These are phyloP conservation scores for Bombus breviceps DNA, from an alignment of 1,140 invertebrate species.

Conservation along the genomic window DNA sequence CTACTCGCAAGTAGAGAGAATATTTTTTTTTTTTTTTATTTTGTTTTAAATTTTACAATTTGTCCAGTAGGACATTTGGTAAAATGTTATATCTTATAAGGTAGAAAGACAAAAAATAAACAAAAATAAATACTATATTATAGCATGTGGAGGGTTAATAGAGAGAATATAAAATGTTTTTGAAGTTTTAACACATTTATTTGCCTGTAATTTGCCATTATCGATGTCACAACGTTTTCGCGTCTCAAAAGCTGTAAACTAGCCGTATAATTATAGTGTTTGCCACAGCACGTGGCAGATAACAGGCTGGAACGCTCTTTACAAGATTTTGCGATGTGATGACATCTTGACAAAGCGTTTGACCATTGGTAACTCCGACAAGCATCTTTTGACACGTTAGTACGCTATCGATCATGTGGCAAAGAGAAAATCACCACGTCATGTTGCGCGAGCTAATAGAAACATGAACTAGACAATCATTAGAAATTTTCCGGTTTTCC, in stretches of 20 bases:
- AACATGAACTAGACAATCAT: neutral
- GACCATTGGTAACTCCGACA: neutral
- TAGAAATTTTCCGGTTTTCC: too few species aligned
- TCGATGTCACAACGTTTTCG: neutral
- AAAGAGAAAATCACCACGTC: neutral
- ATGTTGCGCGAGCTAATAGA: neutral
- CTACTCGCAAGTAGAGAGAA: neutral
- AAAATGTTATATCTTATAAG: too few species aligned
- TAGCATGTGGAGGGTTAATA: too few species aligned
- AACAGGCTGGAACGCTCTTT: neutral
- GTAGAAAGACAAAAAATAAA: too few species aligned
- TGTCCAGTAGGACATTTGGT: too few species aligned
- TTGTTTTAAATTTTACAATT: too few species aligned
- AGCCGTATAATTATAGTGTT: conserved; percentile 8
- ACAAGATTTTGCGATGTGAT: neutral
- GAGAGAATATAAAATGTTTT: too few species aligned
- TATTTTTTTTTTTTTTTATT: too few species aligned
- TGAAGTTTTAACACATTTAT: neutral
- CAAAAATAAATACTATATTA: too few species aligned
- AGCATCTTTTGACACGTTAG: neutral
- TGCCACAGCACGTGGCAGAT: neutral
- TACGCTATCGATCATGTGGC: neutral
- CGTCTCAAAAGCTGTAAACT: neutral
- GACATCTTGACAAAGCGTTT: neutral
- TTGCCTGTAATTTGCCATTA: neutral